A percentile compares a stretch with the other conserved stretches of the same genome.
phyloP scores from a whole-genome alignment of 2,797 vertebrate species.

The Pangasius larnaudii region DNA sequence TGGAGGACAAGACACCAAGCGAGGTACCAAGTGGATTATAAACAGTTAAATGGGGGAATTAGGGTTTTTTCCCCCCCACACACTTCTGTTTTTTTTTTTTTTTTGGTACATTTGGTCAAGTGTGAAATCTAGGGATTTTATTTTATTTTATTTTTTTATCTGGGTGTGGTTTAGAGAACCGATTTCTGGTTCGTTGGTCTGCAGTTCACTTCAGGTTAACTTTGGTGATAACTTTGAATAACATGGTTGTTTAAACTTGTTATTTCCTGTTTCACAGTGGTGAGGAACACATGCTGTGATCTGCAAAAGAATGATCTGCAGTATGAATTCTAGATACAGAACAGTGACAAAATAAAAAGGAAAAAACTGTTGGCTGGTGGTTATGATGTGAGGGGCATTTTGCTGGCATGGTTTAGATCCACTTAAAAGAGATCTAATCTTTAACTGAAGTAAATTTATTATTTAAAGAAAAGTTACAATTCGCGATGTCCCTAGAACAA shows the following conservation, averaged over 20 bases:
- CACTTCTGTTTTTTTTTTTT: background rate
- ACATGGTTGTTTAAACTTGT: background rate
- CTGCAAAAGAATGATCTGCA: background rate
- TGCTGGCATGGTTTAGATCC: background rate
- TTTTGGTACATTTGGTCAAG: background rate
- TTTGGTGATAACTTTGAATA: background rate
- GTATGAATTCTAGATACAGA: background rate
- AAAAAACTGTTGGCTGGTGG: background rate
- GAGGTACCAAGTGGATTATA: constrained; percentile 62
- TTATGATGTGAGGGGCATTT: background rate
- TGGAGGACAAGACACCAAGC: constrained; percentile 69
- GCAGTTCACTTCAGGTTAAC: background rate
- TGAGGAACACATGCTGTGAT: background rate
- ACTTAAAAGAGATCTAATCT: background rate
- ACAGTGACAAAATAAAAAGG: background rate
- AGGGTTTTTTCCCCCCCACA: background rate
- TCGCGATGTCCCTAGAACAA: background rate
- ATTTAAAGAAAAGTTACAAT: background rate
- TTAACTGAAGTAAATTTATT: background rate
- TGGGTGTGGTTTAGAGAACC: constrained; percentile 6
- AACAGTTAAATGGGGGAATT: background rate
- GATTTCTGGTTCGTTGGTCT: background rate
- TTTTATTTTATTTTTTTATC: background rate
- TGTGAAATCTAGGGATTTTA: background rate
- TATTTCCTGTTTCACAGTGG: constrained; percentile 6